A percentile compares a stretch with the other conserved stretches of the same genome.
These are phyloP conservation scores for Myotis daubentonii DNA, from an alignment of 2,797 vertebrate species.

Conservation along the genomic window DNA sequence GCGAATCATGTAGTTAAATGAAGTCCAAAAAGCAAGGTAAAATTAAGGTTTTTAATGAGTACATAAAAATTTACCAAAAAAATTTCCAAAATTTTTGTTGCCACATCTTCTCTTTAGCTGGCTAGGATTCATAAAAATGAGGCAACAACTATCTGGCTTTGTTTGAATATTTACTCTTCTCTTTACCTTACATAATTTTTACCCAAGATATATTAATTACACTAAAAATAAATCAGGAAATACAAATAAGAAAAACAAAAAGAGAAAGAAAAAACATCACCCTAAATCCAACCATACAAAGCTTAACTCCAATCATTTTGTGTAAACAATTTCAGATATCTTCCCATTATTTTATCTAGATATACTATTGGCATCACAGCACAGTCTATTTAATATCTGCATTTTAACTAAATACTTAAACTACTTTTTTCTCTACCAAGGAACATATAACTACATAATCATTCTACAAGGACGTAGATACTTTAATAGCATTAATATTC, in stretches of 20 bases:
- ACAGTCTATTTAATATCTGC: not conserved
- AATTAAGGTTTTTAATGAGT: not conserved
- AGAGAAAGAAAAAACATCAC: not conserved
- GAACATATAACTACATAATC: not conserved
- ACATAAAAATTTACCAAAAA: not conserved
- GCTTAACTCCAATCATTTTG: not conserved
- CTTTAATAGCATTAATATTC: not conserved
- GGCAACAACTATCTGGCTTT: not conserved
- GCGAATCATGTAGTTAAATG: not conserved
- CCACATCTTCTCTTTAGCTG: not conserved
- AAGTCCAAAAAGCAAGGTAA: not conserved
- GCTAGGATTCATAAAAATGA: not conserved
- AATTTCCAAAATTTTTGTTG: not conserved
- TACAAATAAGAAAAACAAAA: not conserved
- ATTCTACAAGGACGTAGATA: not conserved
- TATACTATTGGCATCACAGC: not conserved
- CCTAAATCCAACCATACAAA: not conserved
- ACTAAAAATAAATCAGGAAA: not conserved
- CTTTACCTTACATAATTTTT: not conserved
- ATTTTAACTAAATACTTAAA: not conserved
- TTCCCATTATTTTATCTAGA: not conserved
- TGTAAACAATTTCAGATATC: not conserved
- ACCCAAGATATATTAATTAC: not conserved
- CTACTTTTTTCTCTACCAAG: not conserved
- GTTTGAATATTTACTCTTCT: not conserved